Conservation (phyloP, 2,113 vertebrate genomes). For the Protomyctophum bolini region DNA sequence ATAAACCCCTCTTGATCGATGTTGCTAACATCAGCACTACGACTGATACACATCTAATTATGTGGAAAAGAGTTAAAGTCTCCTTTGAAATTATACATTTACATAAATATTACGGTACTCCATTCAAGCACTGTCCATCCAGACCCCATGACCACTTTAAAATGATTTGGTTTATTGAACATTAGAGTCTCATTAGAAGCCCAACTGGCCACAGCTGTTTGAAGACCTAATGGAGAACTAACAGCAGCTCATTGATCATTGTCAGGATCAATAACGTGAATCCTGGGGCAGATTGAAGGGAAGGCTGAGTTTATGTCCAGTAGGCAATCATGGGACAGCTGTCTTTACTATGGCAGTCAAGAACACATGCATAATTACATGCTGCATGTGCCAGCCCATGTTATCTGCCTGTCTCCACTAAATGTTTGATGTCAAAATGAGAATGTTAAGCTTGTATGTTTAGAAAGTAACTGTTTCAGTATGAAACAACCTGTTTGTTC, state of each 20-base stretch:
- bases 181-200: neutral
- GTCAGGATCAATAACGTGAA: constrained; percentile 37
- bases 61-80: too few species aligned
- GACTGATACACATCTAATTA: neutral
- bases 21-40: neutral
- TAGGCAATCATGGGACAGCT: neutral
- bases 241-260: constrained; percentile 2
- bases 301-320: constrained; percentile 21
- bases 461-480: neutral
- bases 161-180: neutral
- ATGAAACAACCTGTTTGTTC: neutral
- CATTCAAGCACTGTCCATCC: neutral
- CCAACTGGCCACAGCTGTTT: neutral
- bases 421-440: constrained; percentile 15
- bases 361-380: neutral
- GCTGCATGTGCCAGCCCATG: neutral
- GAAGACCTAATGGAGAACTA: neutral
- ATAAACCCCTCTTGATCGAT: neutral
- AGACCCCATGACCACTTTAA: neutral
- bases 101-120: neutral
- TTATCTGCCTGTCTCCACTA: neutral
- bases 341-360: constrained; percentile 1
- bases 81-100: neutral
- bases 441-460: neutral
- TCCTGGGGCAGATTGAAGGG: constrained; percentile 16